Conservation (phyloP, 1,140 invertebrate genomes). For the Cotesia typhae region DNA sequence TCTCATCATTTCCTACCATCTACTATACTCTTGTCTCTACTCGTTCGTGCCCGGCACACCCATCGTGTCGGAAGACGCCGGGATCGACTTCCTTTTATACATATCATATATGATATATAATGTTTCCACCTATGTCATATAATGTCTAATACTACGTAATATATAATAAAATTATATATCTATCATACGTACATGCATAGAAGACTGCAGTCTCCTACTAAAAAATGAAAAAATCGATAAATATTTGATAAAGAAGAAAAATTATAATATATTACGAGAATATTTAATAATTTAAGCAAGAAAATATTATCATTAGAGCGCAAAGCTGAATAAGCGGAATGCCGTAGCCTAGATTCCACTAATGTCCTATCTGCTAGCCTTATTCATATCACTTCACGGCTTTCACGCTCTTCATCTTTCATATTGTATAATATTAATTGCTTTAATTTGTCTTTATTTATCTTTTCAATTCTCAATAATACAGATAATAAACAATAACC, state of each 20-base stretch:
- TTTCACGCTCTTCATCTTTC: conserved; percentile 29
- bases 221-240: too few relatives aligned
- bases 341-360: conserved; percentile 43
- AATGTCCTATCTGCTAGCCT: conserved; percentile 35
- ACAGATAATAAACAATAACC: not conserved
- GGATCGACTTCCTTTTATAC: conserved; percentile 5
- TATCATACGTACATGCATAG: not conserved
- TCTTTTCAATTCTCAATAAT: conserved; percentile 4
- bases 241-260: too few relatives aligned
- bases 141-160: not conserved
- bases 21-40: conserved; percentile 11
- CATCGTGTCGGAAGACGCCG: conserved; percentile 28
- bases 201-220: not conserved
- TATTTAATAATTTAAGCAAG: too few relatives aligned
- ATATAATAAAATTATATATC: not conserved
- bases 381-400: not conserved
- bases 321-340: conserved; percentile 33
- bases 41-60: conserved; percentile 39
- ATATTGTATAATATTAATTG: conserved; percentile 4
- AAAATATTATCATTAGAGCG: not conserved
- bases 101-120: conserved; percentile 3
- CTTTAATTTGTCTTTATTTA: conserved; percentile 13
- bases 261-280: too few relatives aligned
- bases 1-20: not conserved
- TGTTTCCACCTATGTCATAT: conserved; percentile 4